A percentile compares a stretch with the other conserved stretches of the same genome.
phyloP scores from a whole-genome alignment of 1,140 invertebrate genomes.

The Papilio aristodemus region DNA sequence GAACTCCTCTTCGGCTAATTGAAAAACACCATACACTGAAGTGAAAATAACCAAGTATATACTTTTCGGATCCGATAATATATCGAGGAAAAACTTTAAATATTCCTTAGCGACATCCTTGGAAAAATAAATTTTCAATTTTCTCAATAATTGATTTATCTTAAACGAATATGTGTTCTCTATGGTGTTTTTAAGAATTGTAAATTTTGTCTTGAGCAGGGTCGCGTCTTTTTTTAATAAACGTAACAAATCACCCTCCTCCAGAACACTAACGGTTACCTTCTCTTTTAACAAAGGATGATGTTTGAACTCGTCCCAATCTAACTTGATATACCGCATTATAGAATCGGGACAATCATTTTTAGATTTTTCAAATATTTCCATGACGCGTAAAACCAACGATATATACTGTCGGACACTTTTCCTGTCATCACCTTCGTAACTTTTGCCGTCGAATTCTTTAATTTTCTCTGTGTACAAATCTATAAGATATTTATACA shows the following conservation, averaged over 20 bases:
- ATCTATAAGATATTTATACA: conserved; percentile 48
- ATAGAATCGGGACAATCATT: conserved; percentile 51
- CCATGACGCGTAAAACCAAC: conserved; percentile 36
- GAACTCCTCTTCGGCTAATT: conserved; percentile 47
- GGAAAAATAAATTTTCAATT: conserved; percentile 60
- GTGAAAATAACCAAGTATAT: conserved; percentile 8
- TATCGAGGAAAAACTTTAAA: conserved; percentile 43
- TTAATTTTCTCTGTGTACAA: conserved; percentile 46
- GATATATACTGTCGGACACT: conserved; percentile 35
- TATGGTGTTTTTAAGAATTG: conserved; percentile 32
- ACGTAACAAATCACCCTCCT: conserved; percentile 38
- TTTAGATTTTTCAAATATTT: conserved; percentile 41
- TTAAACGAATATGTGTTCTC: conserved; percentile 28
- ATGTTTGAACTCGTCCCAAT: conserved; percentile 41
- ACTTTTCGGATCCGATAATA: conserved; percentile 29
- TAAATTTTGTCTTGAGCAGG: conserved; percentile 41
- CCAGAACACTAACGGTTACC: conserved; percentile 36
- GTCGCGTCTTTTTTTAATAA: conserved; percentile 54
- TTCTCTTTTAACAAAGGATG: conserved; percentile 34
- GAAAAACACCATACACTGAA: conserved; percentile 52
- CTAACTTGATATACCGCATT: conserved; percentile 43
- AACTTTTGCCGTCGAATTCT: conserved; percentile 38
- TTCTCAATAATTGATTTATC: conserved; percentile 45
- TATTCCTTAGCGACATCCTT: conserved; percentile 50
- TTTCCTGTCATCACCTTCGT: conserved; percentile 38